Conservation (phyloP, 2,888 invertebrate species). For the Galeopsomyia nigrocyanea region DNA sequence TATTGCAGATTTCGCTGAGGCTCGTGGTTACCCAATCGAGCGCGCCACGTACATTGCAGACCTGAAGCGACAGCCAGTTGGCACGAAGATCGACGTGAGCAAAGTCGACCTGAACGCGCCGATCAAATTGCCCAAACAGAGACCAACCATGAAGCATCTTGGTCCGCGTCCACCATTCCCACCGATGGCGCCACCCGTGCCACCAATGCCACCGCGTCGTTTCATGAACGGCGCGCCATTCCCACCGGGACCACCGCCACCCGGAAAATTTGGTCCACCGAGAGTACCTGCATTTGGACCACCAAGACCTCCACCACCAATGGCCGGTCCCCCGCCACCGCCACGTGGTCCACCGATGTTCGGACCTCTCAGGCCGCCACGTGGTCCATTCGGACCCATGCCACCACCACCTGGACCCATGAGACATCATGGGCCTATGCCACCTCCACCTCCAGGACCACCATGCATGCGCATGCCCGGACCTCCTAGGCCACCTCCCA, state of each 20-base stretch:
- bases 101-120: constrained; percentile 44
- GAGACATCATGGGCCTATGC: constrained; percentile 36
- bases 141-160: constrained; percentile 15
- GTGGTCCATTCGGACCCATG: constrained; percentile 31
- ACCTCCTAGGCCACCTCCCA: constrained; percentile 27
- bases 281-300: constrained; percentile 47
- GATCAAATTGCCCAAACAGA: constrained; percentile 19
- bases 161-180: constrained; percentile 33
- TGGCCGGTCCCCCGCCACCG: constrained; percentile 41
- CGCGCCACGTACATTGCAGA: constrained; percentile 72
- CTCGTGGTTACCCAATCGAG: constrained; percentile 79
- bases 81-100: constrained; percentile 53
- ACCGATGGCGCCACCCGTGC: constrained; percentile 51
- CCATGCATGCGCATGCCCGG: constrained; percentile 28
- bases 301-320: constrained; percentile 45
- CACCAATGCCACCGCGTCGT: constrained; percentile 45
- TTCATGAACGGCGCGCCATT: constrained; percentile 55
- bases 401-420: constrained; percentile 28
- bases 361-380: constrained; percentile 15
- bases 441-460: constrained; percentile 48
- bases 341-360: constrained; percentile 38
- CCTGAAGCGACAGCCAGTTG: constrained; percentile 54
- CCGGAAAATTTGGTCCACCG: constrained; percentile 52
- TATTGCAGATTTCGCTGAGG: constrained; percentile 73
- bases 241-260: constrained; percentile 47